These are phyloP conservation scores for Macrobrachium nipponense DNA, from an alignment of 1,140 invertebrate genomes.

Conservation along the genomic window DNA sequence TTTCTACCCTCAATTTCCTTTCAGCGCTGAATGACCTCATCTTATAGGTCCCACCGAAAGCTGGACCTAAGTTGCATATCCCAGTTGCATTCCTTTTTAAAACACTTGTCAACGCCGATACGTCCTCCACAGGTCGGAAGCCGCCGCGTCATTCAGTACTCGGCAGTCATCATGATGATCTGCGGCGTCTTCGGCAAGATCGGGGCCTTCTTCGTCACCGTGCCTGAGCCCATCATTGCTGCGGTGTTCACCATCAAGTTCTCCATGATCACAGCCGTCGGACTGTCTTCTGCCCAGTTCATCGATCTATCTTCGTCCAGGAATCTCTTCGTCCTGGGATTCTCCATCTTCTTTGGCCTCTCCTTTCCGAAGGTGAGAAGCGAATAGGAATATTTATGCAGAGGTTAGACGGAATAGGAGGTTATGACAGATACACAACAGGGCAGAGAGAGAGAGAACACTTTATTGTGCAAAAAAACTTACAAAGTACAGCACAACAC, in stretches of 20 bases:
- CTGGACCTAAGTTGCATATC: too few relatives aligned
- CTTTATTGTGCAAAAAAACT: too few relatives aligned
- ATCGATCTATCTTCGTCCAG: conserved; percentile 69
- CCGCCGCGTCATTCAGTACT: conserved; percentile 84
- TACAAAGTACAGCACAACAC: too few relatives aligned
- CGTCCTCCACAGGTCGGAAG: conserved; percentile 78
- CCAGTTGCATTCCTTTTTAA: too few relatives aligned
- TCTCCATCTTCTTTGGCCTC: conserved; percentile 81
- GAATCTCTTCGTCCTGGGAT: conserved; percentile 89
- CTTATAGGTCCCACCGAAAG: too few relatives aligned
- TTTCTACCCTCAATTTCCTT: too few relatives aligned
- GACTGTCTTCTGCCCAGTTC: conserved; percentile 67
- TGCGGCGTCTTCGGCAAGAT: conserved; percentile 86
- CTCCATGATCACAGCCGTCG: conserved; percentile 84
- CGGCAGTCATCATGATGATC: conserved; percentile 81
- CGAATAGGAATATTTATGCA: background rate
- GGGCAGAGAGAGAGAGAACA: background rate
- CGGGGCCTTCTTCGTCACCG: conserved; percentile 87
- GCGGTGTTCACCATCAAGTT: conserved; percentile 90
- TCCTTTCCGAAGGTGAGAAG: conserved; percentile 43
- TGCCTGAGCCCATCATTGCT: conserved; percentile 88
- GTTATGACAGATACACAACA: background rate
- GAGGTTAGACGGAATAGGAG: background rate
- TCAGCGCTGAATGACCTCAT: too few relatives aligned
- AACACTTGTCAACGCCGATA: background rate